phyloP scores from a whole-genome alignment of 2,888 invertebrate species.

The Eurois occulta region DNA sequence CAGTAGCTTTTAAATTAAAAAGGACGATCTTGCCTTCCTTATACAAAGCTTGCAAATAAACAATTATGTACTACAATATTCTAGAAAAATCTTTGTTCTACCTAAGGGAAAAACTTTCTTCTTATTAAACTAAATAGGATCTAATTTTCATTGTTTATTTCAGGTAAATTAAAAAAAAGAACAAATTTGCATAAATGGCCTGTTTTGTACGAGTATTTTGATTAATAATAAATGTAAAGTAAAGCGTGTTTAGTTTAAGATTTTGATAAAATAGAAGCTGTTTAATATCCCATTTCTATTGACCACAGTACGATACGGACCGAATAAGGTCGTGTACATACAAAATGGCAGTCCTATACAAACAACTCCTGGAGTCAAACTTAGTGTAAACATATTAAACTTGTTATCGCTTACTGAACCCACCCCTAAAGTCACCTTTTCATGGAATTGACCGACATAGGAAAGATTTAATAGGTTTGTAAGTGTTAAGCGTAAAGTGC shows the following conservation, averaged over 20 bases:
- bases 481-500: neutral
- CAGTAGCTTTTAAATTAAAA: slow-evolving; percentile 27
- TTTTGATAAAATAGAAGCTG: neutral
- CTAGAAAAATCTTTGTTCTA: neutral
- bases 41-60: slow-evolving; percentile 13
- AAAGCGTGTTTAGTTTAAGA: neutral
- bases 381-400: slow-evolving; percentile 34
- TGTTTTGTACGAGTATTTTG: neutral
- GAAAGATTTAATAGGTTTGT: neutral
- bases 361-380: slow-evolving; percentile 39
- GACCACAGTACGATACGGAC: neutral
- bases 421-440: neutral
- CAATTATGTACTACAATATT: neutral
- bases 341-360: slow-evolving; percentile 32
- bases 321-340: neutral
- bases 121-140: neutral
- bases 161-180: neutral
- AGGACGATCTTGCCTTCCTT: neutral
- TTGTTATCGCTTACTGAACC: slow-evolving; percentile 45
- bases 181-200: neutral
- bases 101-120: neutral
- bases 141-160: neutral
- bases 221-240: neutral
- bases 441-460: no score
- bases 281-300: slow-evolving; percentile 8